Conservation (phyloP, 1,140 invertebrate genomes). For the Eufriesea mexicana region DNA sequence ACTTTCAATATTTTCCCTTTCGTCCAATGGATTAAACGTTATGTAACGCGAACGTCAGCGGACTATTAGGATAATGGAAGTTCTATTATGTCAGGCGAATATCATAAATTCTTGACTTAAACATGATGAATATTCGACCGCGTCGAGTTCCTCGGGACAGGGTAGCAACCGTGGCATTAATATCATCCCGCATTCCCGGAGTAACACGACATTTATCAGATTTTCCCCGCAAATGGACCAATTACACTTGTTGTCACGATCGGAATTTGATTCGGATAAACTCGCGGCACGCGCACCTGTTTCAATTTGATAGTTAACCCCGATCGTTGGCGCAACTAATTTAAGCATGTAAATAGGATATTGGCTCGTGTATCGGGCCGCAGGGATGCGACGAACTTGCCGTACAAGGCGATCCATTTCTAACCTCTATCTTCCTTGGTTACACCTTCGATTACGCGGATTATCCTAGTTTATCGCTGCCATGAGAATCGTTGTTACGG, state of each 20-base stretch:
- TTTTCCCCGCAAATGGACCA: conserved; percentile 20
- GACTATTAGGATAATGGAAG: background rate
- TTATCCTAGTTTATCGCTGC: background rate
- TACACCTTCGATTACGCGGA: background rate
- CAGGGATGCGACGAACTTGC: background rate
- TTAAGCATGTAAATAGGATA: conserved; percentile 48
- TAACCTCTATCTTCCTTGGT: background rate
- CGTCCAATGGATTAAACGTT: too few species aligned
- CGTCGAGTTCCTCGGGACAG: background rate
- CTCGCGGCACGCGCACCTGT: conserved; percentile 24
- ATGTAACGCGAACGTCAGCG: background rate
- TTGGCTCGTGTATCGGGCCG: background rate
- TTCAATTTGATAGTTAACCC: conserved; percentile 32
- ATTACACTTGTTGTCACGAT: conserved; percentile 31
- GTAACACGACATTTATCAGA: conserved; percentile 10
- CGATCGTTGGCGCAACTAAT: conserved; percentile 27
- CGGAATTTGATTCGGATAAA: conserved; percentile 27
- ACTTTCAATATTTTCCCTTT: background rate
- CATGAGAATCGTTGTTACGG: background rate
- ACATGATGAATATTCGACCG: background rate
- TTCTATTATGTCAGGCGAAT: background rate
- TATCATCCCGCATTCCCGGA: background rate
- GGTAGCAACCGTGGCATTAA: background rate
- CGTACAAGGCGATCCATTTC: conserved; percentile 8
- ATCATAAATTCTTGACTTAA: background rate